Conservation (phyloP, 2,888 invertebrate species). For the Bombylius discolor region DNA sequence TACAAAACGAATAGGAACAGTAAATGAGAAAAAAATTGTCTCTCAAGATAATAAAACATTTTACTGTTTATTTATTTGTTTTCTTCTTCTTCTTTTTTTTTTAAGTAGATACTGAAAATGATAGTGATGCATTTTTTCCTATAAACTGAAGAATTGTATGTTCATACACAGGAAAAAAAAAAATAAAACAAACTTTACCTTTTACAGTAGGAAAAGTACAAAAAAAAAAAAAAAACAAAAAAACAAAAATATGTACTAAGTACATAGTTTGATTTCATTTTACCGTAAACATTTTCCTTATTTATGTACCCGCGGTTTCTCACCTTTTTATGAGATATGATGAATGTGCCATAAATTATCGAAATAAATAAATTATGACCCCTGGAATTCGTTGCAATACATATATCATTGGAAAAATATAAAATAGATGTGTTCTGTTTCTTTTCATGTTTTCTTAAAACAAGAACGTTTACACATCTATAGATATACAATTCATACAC, state of each 20-base stretch:
- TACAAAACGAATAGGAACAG: not conserved
- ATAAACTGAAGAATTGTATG: too few relatives aligned
- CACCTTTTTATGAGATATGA: conserved; percentile 22
- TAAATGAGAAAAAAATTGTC: not conserved
- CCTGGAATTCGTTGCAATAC: conserved; percentile 3
- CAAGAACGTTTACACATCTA: too few relatives aligned
- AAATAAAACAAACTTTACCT: too few relatives aligned
- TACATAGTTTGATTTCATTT: not conserved
- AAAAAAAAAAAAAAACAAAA: too few relatives aligned
- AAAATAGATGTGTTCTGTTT: too few relatives aligned
- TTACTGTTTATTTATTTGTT: too few relatives aligned
- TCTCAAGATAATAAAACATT: not conserved
- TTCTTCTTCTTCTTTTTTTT: not conserved
- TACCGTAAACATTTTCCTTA: not conserved
- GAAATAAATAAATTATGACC: conserved; percentile 32
- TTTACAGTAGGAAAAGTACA: too few relatives aligned
- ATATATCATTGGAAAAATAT: too few relatives aligned
- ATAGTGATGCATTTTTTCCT: not conserved
- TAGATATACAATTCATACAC: too few relatives aligned
- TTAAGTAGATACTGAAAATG: not conserved
- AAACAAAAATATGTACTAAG: not conserved
- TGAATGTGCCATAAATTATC: conserved; percentile 34
- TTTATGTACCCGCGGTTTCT: conserved; percentile 12
- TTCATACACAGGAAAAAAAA: too few relatives aligned
- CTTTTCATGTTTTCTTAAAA: too few relatives aligned